A percentile compares a stretch with the other conserved stretches of the same genome.
Conservation (phyloP, 2,888 invertebrate genomes). For the Temnothorax rugatulus region DNA sequence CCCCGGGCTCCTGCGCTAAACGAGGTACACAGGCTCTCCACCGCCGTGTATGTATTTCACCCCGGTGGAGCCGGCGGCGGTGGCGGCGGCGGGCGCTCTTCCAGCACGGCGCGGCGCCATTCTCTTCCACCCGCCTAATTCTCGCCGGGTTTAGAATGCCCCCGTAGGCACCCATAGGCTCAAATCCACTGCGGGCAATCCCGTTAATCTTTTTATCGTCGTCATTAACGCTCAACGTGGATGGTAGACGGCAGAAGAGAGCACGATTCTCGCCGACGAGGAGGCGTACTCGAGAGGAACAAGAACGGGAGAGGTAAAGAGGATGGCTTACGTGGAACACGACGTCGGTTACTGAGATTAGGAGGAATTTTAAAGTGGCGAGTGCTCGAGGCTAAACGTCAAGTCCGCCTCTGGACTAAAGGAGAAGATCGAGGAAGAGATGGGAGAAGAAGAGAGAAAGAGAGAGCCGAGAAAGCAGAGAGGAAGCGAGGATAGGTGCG, state of each 20-base stretch:
- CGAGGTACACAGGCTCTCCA: constrained; percentile 16
- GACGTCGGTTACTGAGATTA: constrained; percentile 78
- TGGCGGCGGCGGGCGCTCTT: constrained; percentile 34
- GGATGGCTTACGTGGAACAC: constrained; percentile 71
- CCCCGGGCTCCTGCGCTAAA: constrained; percentile 12
- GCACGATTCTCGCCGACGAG: constrained; percentile 14
- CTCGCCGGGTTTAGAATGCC: constrained; percentile 56
- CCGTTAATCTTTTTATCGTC: constrained; percentile 79
- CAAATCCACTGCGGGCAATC: constrained; percentile 73
- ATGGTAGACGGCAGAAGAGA: constrained; percentile 47
- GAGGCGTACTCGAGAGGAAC: constrained; percentile 1
- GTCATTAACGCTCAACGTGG: constrained; percentile 74
- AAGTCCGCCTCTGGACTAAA: constrained; percentile 58
- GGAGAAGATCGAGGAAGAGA: constrained; percentile 49
- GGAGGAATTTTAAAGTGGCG: constrained; percentile 79
- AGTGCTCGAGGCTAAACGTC: constrained; percentile 76
- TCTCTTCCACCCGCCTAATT: constrained; percentile 65
- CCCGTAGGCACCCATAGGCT: constrained; percentile 54
- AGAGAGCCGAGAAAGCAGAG: neutral
- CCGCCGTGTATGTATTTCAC: constrained; percentile 34
- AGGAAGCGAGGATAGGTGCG: constrained; percentile 40
- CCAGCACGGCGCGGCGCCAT: constrained; percentile 37
- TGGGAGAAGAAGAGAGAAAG: neutral
- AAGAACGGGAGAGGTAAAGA: constrained; percentile 35
- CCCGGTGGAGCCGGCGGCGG: constrained; percentile 18